Percentiles rank a stretch among this genome's conserved stretches.
phyloP scores from a whole-genome alignment of 2,797 vertebrate genomes.

The Centropyge bicolor region DNA sequence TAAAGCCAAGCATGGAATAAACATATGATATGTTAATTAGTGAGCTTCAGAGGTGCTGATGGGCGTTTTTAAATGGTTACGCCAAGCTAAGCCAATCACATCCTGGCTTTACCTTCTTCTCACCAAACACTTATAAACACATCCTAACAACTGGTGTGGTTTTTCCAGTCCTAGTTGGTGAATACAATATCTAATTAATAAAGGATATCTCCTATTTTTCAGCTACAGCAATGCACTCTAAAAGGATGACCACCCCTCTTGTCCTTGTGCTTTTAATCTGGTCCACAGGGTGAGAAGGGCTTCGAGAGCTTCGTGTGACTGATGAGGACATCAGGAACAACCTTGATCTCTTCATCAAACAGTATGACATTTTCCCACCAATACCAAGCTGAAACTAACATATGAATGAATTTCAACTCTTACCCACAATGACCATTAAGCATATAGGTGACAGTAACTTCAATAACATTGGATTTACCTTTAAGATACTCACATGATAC shows the following conservation, averaged over 20 bases:
- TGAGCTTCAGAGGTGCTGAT: background rate
- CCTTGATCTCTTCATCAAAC: slow-evolving; percentile 50
- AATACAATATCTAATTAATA: background rate
- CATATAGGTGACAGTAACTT: background rate
- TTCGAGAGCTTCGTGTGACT: slow-evolving; percentile 37
- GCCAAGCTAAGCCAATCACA: background rate
- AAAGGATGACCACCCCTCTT: background rate
- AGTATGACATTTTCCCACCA: background rate
- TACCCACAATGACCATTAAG: background rate
- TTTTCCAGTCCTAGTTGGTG: background rate
- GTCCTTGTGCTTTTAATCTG: slow-evolving; percentile 35
- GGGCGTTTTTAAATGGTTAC: too few species aligned
- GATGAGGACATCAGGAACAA: slow-evolving; percentile 51
- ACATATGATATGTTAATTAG: too few species aligned
- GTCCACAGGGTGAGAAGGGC: slow-evolving; percentile 12
- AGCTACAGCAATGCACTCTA: background rate
- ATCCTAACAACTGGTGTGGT: background rate
- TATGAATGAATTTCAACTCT: background rate
- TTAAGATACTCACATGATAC: background rate
- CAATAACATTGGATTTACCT: background rate
- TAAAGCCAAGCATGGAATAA: too few species aligned
- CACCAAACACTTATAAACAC: background rate
- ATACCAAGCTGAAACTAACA: background rate
- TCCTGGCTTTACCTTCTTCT: background rate
- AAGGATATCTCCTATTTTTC: background rate